Percentiles rank a stretch among this genome's conserved stretches.
Conservation (phyloP, 2,113 vertebrate species). For the Cinclus mexicanus region DNA sequence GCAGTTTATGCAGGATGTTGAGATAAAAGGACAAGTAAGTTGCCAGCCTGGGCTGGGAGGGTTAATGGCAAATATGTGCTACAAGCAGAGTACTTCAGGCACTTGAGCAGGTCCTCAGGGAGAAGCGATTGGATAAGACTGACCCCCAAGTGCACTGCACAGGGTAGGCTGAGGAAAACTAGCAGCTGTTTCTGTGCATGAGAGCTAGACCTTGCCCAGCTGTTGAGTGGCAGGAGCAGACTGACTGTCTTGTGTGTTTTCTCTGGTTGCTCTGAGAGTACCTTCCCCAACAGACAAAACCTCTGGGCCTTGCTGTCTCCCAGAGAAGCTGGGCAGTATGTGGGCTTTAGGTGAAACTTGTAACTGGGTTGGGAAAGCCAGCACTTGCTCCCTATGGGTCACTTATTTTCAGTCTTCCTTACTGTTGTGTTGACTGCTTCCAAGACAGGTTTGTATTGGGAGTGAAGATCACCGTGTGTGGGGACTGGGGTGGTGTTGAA, state of each 20-base stretch:
- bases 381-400: not conserved
- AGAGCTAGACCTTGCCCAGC: not conserved
- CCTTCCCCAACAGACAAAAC: not conserved
- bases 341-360: not conserved
- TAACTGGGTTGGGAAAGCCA: not conserved
- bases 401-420: not conserved
- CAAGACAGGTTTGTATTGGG: not conserved
- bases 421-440: not conserved
- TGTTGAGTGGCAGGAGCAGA: not conserved
- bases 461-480: rapidly evolving
- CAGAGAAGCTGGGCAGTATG: not conserved
- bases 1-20: not conserved
- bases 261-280: not conserved
- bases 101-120: not conserved
- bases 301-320: not conserved
- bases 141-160: rapidly evolving
- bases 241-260: not conserved
- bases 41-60: not conserved
- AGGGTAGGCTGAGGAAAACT: not conserved
- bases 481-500: not conserved
- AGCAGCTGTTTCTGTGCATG: not conserved
- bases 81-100: not conserved
- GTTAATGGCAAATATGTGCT: not conserved
- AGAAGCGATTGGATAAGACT: not conserved
- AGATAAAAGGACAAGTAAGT: not conserved